Base-by-base conservation (phyloP, 2,797 vertebrate genomes). In the Enteromius radiatus region DNA sequence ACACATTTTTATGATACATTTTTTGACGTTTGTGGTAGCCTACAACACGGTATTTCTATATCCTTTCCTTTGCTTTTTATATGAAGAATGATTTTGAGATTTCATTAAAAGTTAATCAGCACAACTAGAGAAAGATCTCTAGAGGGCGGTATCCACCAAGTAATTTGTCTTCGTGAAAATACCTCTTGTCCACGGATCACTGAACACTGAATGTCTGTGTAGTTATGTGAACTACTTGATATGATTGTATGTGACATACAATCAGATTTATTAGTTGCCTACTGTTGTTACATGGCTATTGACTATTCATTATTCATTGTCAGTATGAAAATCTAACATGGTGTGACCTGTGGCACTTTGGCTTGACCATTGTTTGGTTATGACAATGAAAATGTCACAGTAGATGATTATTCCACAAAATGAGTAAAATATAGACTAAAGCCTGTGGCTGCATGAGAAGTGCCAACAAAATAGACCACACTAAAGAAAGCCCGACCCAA, bases 91-190 rank as follows among this genome's bases (percentile, higher is more conserved):
- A 43, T 41, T 1, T 36, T 17, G 10, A 26, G 14, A 11, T 43
- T 28, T 76, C 8, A 41, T 59, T 6, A 26, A 17, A 5, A 56
- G 38, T 38, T 19, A 11, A 15, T 38, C 56, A 38, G 69, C 33
- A 56, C 4, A 0, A 61, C 36, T 36, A 45, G 41, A 36, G 11
- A 70, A 38, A 1, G 7, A 73, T 88, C 91, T 68, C 84, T 36
- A 87, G 90, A 87, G 89, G 91, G 88, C 88, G 88, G 76, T 75
- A 17, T 87, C 3, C 69, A 83, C 80, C 59, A 80, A 70, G 36
- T 33, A 23, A 81, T 49, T 6, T 49, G 52, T 52, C 10, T 63
- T 8, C 59, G 12, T 61, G 59, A 61, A 61, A 36, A n/a, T 26
- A 15, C 17, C 21, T 11, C 41, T 15, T 23, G 26, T 36, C 47